phyloP scores from a whole-genome alignment of 64 coral and sea anemone species.

The Stichodactyla mertensii region DNA sequence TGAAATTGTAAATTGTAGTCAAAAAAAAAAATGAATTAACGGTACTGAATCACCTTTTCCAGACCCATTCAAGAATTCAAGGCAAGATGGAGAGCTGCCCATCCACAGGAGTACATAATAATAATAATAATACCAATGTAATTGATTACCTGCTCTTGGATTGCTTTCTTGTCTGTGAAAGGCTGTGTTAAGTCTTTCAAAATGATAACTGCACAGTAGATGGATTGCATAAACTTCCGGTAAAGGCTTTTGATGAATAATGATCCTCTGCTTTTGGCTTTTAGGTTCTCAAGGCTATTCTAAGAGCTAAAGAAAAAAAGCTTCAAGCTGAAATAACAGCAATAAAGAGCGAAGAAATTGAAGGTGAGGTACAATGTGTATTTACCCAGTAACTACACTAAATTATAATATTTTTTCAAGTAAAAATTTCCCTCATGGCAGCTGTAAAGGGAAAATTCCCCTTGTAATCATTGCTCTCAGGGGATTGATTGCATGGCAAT shows the following conservation, averaged over 20 bases:
- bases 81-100: neutral
- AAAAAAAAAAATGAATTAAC: neutral
- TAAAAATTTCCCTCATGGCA: too few relatives aligned
- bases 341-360: constrained; percentile 43
- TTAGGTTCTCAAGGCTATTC: neutral
- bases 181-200: too few relatives aligned
- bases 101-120: neutral
- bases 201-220: too few relatives aligned
- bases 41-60: neutral
- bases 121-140: neutral
- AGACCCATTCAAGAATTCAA: constrained; percentile 12
- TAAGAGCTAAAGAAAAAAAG: constrained; percentile 56
- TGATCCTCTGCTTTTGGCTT: neutral
- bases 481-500: too few relatives aligned
- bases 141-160: neutral
- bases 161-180: neutral
- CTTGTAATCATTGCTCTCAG: too few relatives aligned
- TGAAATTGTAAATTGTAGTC: too few relatives aligned
- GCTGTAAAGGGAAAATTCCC: too few relatives aligned
- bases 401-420: neutral
- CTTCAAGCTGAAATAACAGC: constrained; percentile 52
- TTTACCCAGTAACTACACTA: too few relatives aligned
- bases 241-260: neutral
- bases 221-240: too few relatives aligned
- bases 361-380: constrained; percentile 26